Percentiles rank a stretch among this genome's conserved stretches.
These are phyloP conservation scores for Chrysolina oricalcia DNA, from an alignment of 2,888 invertebrate genomes.

Conservation along the genomic window DNA sequence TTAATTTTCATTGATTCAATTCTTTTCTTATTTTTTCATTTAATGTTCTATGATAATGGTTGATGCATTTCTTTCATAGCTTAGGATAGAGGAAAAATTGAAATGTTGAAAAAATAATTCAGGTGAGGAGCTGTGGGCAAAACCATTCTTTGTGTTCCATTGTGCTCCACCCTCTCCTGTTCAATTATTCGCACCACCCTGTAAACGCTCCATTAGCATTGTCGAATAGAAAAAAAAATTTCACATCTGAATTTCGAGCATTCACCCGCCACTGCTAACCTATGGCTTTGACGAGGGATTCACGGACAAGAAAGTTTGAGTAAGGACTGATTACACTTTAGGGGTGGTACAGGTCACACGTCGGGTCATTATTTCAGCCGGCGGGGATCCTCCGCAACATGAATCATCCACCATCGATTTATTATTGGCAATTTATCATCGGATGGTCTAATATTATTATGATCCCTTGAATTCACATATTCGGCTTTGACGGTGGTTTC, in stretches of 20 bases:
- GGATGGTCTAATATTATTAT: neutral
- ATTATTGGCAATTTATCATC: slow-evolving; percentile 1
- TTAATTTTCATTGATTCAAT: too few relatives aligned
- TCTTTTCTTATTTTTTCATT: too few relatives aligned
- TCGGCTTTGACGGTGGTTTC: neutral
- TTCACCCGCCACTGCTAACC: neutral
- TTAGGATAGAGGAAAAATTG: too few relatives aligned
- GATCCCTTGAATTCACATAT: slow-evolving; percentile 9
- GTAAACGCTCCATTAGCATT: too few relatives aligned
- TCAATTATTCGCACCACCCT: too few relatives aligned
- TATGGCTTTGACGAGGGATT: neutral
- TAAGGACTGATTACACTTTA: neutral
- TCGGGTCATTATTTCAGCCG: neutral
- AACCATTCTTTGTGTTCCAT: too few relatives aligned
- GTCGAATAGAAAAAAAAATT: too few relatives aligned
- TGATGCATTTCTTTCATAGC: too few relatives aligned
- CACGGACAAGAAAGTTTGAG: neutral
- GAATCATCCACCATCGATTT: slow-evolving; percentile 10
- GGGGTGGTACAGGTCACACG: neutral
- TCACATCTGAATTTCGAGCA: neutral
- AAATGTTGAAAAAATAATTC: too few relatives aligned
- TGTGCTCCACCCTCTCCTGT: too few relatives aligned
- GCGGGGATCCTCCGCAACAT: neutral
- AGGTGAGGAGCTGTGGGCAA: too few relatives aligned
- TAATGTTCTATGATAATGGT: too few relatives aligned